Evolutionary conservation across 2,888 invertebrate genomes (phyloP).

Genomic region (Psylliodes chrysocephalus): DNA sequence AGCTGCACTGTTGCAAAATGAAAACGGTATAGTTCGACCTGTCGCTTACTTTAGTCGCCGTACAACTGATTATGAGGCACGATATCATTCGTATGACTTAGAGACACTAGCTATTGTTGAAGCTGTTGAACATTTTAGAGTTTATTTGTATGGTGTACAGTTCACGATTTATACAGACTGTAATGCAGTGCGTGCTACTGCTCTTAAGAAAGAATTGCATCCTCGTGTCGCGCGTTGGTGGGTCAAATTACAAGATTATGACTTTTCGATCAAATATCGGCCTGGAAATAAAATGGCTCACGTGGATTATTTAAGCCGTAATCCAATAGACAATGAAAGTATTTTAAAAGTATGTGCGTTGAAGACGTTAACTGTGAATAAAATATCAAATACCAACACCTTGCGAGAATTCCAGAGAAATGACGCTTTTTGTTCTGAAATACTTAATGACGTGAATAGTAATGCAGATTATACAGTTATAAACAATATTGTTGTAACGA

Average conservation of each 20-base stretch:
- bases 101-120: constrained; percentile 48
- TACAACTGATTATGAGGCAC: constrained; percentile 37
- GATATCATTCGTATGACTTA: constrained; percentile 46
- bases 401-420: no score
- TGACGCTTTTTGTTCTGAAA: no score
- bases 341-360: no score
- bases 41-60: constrained; percentile 43
- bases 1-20: constrained; percentile 49
- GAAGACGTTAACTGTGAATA: no score
- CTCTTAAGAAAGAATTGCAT: no score
- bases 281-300: constrained; percentile 28
- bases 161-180: constrained; percentile 51
- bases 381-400: no score
- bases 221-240: constrained; percentile 48
- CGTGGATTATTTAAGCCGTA: neutral
- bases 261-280: constrained; percentile 47
- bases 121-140: no score
- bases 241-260: constrained; percentile 46
- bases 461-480: no score
- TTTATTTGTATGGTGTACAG: constrained; percentile 41
- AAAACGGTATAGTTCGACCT: constrained; percentile 32
- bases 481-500: no score
- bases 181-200: constrained; percentile 41
- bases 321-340: no score
- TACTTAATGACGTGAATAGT: no score